Base-by-base conservation (phyloP, 2,888 invertebrate genomes). In the Cephus pygmeus region DNA sequence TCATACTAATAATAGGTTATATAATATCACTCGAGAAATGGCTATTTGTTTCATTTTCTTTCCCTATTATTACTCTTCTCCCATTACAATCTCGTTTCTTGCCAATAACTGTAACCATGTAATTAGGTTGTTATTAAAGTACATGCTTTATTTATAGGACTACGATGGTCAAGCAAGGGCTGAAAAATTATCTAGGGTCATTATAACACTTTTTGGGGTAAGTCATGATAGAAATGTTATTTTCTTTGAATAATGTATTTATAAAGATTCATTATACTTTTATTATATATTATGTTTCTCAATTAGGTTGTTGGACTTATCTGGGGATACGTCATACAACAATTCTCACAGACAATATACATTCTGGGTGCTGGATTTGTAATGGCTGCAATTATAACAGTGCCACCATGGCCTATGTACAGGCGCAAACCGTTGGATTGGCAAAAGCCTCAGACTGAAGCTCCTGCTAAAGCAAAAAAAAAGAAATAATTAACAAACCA, bases 321-420 rank as follows among this genome's bases (percentile, higher is more conserved):
- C 77, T 98, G 97, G 96, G 98, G 98, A 69, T 98, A 97, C 87
- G 94, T 97, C 75, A 97, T 98, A 83, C 98, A 98, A 91, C 98
- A 98, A 91, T 98, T 98, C 90, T 98, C 98, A 0, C 97, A 98
- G 91, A 98, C 98, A 1, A 97, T 98, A 40, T 98, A 97, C 88
- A 97, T 98, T 88, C 93, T 98, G 75, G 97, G 97, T 56, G 98
- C 97, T 86, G 98, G 98, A 81, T 98, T 98, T 89, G 93, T 96
- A 1, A 92, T 98, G 81, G 97, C 98, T 73, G 95, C 97, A 69
- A 92, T 98, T 88, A 96, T 98, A 73, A 97, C 98, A 0, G 95
- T 98, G 86, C 98, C 98, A 35, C 98, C 98, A n/a, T 98, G 98
- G 98, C 97, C 98, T 0, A 96, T 98, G 94, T 98, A 97, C 89